These are phyloP conservation scores for Hypocryptadius cinnamomeus DNA, from an alignment of 2,113 vertebrate genomes.

Conservation along the genomic window DNA sequence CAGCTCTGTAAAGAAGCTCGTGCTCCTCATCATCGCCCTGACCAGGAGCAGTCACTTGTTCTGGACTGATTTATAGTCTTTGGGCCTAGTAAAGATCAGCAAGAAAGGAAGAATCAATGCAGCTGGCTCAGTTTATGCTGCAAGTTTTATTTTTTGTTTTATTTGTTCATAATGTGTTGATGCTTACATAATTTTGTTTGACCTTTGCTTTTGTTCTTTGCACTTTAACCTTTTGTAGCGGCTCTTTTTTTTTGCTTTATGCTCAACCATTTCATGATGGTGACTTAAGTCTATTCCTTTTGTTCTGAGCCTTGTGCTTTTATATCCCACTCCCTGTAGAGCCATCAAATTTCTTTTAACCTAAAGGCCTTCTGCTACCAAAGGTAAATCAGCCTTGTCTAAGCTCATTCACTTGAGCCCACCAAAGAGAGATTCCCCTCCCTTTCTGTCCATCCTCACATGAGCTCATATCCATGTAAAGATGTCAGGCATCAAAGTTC, in stretches of 20 bases:
- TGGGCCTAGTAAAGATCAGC: background rate
- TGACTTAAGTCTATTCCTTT: slow-evolving; percentile 2
- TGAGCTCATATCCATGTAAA: slow-evolving; percentile 43
- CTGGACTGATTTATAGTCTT: background rate
- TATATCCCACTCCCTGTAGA: background rate
- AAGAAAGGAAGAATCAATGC: background rate
- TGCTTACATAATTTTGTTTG: background rate
- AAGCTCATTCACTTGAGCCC: slow-evolving; percentile 28
- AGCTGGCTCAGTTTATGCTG: background rate
- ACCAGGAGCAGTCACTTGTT: background rate
- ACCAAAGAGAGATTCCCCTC: slow-evolving; percentile 22
- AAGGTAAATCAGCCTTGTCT: slow-evolving; percentile 49
- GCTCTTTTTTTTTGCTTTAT: background rate
- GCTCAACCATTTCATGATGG: background rate
- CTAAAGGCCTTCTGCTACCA: slow-evolving; percentile 7
- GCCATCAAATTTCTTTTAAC: slow-evolving; percentile 54
- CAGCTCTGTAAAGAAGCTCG: background rate
- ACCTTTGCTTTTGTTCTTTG: background rate
- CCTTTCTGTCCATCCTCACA: slow-evolving; percentile 28
- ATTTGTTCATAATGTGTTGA: background rate
- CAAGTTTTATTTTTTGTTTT: background rate
- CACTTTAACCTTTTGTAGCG: background rate
- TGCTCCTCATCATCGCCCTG: background rate
- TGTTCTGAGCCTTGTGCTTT: slow-evolving; percentile 12
- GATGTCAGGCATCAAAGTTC: slow-evolving; percentile 41